phyloP scores from a whole-genome alignment of 92 coral and sea anemone species.

The Porites cylindrica region DNA sequence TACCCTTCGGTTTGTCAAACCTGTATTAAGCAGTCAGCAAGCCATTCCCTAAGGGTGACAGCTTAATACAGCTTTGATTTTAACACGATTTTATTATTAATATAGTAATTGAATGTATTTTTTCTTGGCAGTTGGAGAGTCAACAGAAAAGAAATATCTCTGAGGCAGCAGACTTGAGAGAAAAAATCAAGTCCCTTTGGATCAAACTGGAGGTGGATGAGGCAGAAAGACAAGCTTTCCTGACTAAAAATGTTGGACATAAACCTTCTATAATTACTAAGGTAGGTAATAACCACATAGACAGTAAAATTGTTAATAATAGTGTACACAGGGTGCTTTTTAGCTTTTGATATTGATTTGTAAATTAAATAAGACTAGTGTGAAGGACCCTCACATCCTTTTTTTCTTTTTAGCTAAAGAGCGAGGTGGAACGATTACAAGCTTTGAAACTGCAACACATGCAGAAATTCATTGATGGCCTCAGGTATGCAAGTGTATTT shows the following conservation, averaged over 20 bases:
- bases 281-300: slow-evolving; percentile 45
- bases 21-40: too few species aligned
- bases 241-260: slow-evolving; percentile 71
- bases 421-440: slow-evolving; percentile 82
- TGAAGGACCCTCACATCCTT: too few species aligned
- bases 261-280: slow-evolving; percentile 81
- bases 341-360: too few species aligned
- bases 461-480: slow-evolving; percentile 93
- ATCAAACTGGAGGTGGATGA: slow-evolving; percentile 83
- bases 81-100: too few species aligned
- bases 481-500: slow-evolving; percentile 63
- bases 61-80: too few species aligned
- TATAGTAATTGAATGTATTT: too few species aligned
- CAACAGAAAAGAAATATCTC: slow-evolving; percentile 70
- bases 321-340: too few species aligned
- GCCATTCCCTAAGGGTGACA: too few species aligned
- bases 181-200: slow-evolving; percentile 82
- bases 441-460: slow-evolving; percentile 91
- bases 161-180: slow-evolving; percentile 75
- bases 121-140: slow-evolving; percentile 72
- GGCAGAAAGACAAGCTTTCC: slow-evolving; percentile 66
- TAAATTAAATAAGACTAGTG: too few species aligned
- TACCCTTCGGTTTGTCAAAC: too few species aligned
- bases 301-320: too few species aligned
- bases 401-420: slow-evolving; percentile 64